Percentiles rank a stretch among this genome's conserved stretches.
Evolutionary conservation across 2,113 vertebrate genomes (phyloP).

Genomic region (Grallaria varia): DNA sequence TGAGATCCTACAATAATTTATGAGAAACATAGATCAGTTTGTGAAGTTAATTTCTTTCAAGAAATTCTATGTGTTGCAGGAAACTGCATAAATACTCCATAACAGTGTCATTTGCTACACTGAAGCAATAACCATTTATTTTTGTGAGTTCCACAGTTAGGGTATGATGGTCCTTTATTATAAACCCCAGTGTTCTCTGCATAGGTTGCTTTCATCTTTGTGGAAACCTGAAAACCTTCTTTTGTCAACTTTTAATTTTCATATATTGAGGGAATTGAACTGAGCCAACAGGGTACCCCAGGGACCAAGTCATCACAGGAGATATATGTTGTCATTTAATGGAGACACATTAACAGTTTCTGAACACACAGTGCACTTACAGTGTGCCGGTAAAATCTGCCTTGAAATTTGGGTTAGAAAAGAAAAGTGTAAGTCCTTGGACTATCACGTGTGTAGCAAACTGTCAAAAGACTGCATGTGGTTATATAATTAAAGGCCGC

Average conservation of each 20-base stretch:
- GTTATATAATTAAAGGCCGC: constrained; percentile 31
- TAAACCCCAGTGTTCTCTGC: constrained; percentile 12
- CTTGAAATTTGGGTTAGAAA: background rate
- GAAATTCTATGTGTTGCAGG: background rate
- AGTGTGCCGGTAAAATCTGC: background rate
- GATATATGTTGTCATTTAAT: background rate
- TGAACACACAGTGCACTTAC: background rate
- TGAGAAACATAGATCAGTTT: constrained; percentile 40
- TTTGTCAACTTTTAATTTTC: constrained; percentile 41
- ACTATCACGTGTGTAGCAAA: background rate
- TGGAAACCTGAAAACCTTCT: constrained; percentile 30
- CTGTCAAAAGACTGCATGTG: background rate
- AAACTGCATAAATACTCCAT: constrained; percentile 43
- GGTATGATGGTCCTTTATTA: background rate
- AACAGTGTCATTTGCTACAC: constrained; percentile 52
- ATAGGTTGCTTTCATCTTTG: constrained; percentile 39
- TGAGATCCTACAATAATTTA: background rate
- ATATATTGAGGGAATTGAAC: background rate
- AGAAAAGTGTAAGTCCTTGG: background rate
- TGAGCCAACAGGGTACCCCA: background rate
- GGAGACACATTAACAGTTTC: background rate
- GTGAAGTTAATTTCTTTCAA: constrained; percentile 51
- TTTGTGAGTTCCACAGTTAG: constrained; percentile 43
- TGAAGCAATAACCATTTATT: constrained; percentile 58
- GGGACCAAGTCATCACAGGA: background rate